Conservation (phyloP, 2,797 vertebrate genomes). For the Enoplosus armatus region DNA sequence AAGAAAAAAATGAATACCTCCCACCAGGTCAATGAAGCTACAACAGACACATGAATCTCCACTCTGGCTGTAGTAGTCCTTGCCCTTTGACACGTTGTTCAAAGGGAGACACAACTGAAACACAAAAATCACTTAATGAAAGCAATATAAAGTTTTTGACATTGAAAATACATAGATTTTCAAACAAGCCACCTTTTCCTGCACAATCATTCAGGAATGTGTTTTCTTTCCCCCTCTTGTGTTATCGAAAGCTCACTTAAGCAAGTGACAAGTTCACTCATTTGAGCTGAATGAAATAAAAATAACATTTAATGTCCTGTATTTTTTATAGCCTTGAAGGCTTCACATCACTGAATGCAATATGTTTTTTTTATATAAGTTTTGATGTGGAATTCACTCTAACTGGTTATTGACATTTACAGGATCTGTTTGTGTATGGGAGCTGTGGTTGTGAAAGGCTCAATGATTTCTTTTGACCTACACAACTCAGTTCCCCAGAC, state of each 20-base stretch:
- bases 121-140: conserved; percentile 35
- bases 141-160: conserved; percentile 41
- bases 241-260: conserved; percentile 39
- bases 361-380: conserved; percentile 23
- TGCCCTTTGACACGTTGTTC: conserved; percentile 28
- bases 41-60: conserved; percentile 13
- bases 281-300: conserved; percentile 43
- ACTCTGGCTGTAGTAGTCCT: conserved; percentile 24
- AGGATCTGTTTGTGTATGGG: conserved; percentile 47
- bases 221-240: conserved; percentile 22
- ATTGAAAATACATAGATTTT: conserved; percentile 60
- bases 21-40: not conserved
- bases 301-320: conserved; percentile 47
- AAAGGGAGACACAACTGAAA: conserved; percentile 13
- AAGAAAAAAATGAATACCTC: not conserved
- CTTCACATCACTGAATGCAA: conserved; percentile 54
- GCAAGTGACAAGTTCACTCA: conserved; percentile 46
- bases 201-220: conserved; percentile 36
- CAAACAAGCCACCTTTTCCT: conserved; percentile 23
- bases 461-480: conserved; percentile 66
- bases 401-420: conserved; percentile 57
- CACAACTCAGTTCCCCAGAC: conserved; percentile 27
- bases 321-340: conserved; percentile 67
- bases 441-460: conserved; percentile 56
- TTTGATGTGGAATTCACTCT: conserved; percentile 41